Evolutionary conservation across 2,113 vertebrate species (phyloP), one percentile per base, ranked within the genome.

Genomic region (Charadrius vociferus): DNA sequence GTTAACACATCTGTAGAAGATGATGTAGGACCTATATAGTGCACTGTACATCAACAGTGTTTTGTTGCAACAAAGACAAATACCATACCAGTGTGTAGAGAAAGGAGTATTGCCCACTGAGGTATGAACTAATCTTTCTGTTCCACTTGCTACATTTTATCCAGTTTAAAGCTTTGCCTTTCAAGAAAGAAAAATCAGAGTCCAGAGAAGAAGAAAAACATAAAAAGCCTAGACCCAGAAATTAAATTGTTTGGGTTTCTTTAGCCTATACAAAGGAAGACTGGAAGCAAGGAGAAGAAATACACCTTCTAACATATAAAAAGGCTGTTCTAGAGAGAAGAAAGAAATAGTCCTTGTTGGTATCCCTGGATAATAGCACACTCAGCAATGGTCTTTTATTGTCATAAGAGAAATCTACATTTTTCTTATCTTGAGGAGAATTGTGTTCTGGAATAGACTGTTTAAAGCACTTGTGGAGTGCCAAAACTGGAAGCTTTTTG

Each of bases 361-460:
- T 45, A 52, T 61, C 34, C 39, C 0, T 27, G 24, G 23, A 53
- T 80, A 34, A 37, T 8, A 58, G 8, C 63, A 85, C 5, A 22
- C 12, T 68, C 14, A 27, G 22, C n/a, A 81, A 43, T 12, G 13
- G 8, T 63, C 7, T 43, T 58, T 6, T 75, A 20, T 72, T 81
- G 62, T 59, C 0, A 1, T 19, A 36, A 1, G 6, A 67, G 27
- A 84, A 87, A 62, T 4, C 7, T 53, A 6, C 2, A 5, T 49
- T 90, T 81, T 73, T 61, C 43, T 78, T 24, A 59, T 43, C 59
- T 29, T 68, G 11, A 67, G 12, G 37, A 72, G 6, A 68, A 29
- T 68, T 24, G 37, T 18, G 19, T 13, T 61, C 12, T 79, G 16
- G 61, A 74, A 24, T 30, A 55, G 15, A 47, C 30, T 72, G 12